A percentile compares a stretch with the other conserved stretches of the same genome.
These are phyloP conservation scores for Miniopterus natalensis DNA, from an alignment of 2,113 vertebrate species.

Conservation along the genomic window DNA sequence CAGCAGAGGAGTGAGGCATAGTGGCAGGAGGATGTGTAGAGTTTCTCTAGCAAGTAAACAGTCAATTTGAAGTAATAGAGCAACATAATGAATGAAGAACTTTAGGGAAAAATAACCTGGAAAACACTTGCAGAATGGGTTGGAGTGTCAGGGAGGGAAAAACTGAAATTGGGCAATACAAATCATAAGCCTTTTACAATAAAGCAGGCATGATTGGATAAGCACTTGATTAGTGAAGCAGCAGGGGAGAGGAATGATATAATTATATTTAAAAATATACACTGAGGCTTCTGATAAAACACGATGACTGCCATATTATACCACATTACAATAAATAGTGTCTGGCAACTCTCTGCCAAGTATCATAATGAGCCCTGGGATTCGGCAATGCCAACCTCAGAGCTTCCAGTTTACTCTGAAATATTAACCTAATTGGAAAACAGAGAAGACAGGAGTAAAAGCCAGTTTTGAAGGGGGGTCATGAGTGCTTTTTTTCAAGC, in stretches of 20 bases:
- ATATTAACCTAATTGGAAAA: conserved; percentile 19
- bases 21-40: not conserved
- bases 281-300: not conserved
- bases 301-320: not conserved
- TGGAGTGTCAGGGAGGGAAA: not conserved
- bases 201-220: not conserved
- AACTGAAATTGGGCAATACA: not conserved
- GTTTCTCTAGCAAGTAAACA: not conserved
- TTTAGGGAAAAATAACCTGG: not conserved
- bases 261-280: not conserved
- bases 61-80: not conserved
- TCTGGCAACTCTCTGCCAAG: not conserved
- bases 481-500: not conserved
- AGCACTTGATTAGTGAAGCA: not conserved
- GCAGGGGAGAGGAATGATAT: not conserved
- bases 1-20: not conserved
- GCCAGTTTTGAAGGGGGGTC: not conserved
- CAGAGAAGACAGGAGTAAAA: not conserved
- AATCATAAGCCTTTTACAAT: not conserved
- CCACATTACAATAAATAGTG: not conserved
- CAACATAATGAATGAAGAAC: not conserved
- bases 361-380: not conserved
- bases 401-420: not conserved
- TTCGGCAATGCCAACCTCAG: not conserved
- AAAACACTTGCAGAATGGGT: conserved; percentile 7